phyloP scores from a whole-genome alignment of 2,888 invertebrate species.

The Rapana venosa region DNA sequence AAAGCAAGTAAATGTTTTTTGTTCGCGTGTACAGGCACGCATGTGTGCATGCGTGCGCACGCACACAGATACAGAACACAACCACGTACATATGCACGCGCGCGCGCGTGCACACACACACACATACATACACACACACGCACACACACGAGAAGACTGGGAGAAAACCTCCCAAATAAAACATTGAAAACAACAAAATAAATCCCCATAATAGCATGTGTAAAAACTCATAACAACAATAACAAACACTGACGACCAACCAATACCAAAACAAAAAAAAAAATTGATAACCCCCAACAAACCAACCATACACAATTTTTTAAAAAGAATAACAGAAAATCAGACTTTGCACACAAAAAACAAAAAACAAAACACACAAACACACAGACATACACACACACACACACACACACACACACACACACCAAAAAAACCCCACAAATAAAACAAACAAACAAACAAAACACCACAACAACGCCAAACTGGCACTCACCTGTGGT shows the following conservation, averaged over 20 bases:
- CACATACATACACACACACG: not conserved
- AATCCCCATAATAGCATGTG: too few relatives aligned
- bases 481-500: slow-evolving; percentile 32
- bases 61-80: not conserved
- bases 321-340: too few relatives aligned
- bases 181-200: too few relatives aligned
- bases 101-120: not conserved
- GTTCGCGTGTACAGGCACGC: not conserved
- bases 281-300: too few relatives aligned
- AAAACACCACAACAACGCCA: not conserved
- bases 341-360: not conserved
- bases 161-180: too few relatives aligned
- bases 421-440: too few relatives aligned
- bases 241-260: too few relatives aligned
- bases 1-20: too few relatives aligned
- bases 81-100: slow-evolving; percentile 12
- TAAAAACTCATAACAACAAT: too few relatives aligned
- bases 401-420: not conserved
- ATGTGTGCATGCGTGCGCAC: not conserved
- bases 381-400: not conserved
- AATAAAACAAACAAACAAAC: too few relatives aligned
- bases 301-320: too few relatives aligned
- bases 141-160: not conserved
- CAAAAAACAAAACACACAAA: not conserved
- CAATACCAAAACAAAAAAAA: too few relatives aligned